Conservation (phyloP, 2,113 vertebrate genomes). For the Epinephelus lanceolatus region DNA sequence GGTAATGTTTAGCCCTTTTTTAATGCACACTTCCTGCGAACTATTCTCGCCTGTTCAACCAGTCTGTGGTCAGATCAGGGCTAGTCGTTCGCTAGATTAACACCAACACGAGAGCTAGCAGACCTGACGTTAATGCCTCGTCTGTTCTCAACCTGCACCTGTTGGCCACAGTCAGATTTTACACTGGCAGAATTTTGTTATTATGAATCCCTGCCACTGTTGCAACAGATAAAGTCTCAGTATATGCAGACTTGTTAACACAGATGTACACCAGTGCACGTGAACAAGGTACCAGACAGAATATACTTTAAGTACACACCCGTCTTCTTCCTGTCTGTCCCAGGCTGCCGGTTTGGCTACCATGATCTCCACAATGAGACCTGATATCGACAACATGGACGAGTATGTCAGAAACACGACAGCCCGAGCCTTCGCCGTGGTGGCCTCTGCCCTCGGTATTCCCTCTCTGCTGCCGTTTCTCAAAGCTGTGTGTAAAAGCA, state of each 20-base stretch:
- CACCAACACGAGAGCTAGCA: slow-evolving; percentile 75
- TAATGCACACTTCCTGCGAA: slow-evolving; percentile 47
- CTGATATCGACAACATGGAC: slow-evolving; percentile 99
- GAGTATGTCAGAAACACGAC: slow-evolving; percentile 99
- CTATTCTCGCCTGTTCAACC: slow-evolving; percentile 77
- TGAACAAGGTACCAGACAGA: too few relatives aligned
- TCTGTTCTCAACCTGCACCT: slow-evolving; percentile 81
- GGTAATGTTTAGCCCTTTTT: slow-evolving; percentile 81
- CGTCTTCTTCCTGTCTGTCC: background rate
- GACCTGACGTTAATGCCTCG: background rate
- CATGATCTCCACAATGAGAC: slow-evolving; percentile 99
- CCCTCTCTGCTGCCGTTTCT: slow-evolving; percentile 97
- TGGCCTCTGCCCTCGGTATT: slow-evolving; percentile 97
- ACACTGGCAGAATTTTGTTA: background rate
- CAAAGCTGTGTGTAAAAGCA: slow-evolving; percentile 99
- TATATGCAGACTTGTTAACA: too few relatives aligned
- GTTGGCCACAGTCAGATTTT: slow-evolving; percentile 59
- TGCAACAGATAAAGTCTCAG: too few relatives aligned
- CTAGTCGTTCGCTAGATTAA: slow-evolving; percentile 77
- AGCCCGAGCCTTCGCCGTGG: slow-evolving; percentile 97
- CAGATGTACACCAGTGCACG: too few relatives aligned
- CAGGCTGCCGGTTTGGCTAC: slow-evolving; percentile 99
- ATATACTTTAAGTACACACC: background rate
- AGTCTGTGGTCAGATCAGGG: slow-evolving; percentile 71
- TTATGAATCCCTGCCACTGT: background rate